Conservation (phyloP, 2,888 invertebrate species). For the Polyploca ridens region DNA sequence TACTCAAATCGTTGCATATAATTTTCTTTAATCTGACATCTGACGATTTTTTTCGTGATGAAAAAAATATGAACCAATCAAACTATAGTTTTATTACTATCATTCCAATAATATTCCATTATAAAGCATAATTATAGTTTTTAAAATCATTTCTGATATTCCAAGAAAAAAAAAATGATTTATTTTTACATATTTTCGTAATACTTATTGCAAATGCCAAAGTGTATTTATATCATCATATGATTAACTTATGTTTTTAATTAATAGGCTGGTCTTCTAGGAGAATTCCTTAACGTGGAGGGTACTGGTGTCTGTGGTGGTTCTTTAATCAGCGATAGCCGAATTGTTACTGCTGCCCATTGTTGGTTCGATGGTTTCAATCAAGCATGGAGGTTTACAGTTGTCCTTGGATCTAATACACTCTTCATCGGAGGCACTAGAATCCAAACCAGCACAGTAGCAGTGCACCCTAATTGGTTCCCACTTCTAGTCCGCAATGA, state of each 20-base stretch:
- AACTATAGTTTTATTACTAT: no score
- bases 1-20: no score
- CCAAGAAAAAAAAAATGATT: no score
- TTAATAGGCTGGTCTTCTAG: conserved; percentile 50
- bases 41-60: no score
- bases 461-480: conserved; percentile 50
- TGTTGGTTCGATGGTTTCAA: conserved; percentile 65
- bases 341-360: conserved; percentile 63
- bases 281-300: background rate
- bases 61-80: no score
- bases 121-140: no score
- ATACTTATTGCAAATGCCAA: no score
- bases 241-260: background rate
- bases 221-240: no score
- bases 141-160: no score
- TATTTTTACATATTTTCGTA: no score
- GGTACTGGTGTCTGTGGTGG: conserved; percentile 58
- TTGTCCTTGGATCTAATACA: conserved; percentile 53
- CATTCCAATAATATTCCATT: no score
- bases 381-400: conserved; percentile 53
- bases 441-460: conserved; percentile 43
- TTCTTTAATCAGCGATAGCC: conserved; percentile 43
- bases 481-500: conserved; percentile 53
- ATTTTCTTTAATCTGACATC: no score
- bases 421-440: conserved; percentile 57